A percentile compares a stretch with the other conserved stretches of the same genome.
Conservation (phyloP, 2,888 invertebrate species). For the Hybos culiciformis region DNA sequence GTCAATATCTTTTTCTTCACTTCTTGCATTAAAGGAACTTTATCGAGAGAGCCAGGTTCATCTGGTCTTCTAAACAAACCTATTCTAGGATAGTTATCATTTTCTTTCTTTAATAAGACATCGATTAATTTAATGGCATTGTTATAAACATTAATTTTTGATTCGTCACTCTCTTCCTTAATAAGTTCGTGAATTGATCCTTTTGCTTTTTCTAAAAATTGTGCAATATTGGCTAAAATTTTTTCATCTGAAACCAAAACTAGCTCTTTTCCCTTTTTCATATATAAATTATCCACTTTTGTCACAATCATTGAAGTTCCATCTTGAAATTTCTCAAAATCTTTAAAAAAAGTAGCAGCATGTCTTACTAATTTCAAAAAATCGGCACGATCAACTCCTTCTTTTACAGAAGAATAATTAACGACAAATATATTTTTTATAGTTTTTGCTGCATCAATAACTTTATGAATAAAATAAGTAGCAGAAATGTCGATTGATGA, state of each 20-base stretch:
- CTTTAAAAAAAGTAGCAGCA: constrained; percentile 5
- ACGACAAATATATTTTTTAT: constrained; percentile 13
- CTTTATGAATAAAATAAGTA: constrained; percentile 13
- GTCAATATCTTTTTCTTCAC: background rate
- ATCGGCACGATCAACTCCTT: constrained; percentile 9
- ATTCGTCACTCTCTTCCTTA: background rate
- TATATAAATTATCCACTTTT: constrained; percentile 9
- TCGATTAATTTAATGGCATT: background rate
- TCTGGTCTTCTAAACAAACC: background rate
- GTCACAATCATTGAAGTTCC: constrained; percentile 12
- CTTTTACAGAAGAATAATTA: constrained; percentile 6
- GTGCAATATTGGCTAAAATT: background rate
- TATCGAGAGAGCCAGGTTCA: background rate
- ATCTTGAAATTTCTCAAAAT: constrained; percentile 7
- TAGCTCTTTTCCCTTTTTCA: background rate
- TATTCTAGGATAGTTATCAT: background rate
- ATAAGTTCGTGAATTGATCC: background rate
- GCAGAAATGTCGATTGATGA: constrained; percentile 11
- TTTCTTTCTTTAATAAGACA: background rate
- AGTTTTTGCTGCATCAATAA: constrained; percentile 5
- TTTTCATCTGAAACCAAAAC: constrained; percentile 3
- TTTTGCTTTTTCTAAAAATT: constrained; percentile 5
- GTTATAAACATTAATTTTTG: background rate
- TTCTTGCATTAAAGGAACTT: constrained; percentile 1
- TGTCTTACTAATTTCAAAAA: constrained; percentile 10